A percentile compares a stretch with the other conserved stretches of the same genome.
Conservation (phyloP, 1,140 invertebrate species). For the Aphis gossypii region DNA sequence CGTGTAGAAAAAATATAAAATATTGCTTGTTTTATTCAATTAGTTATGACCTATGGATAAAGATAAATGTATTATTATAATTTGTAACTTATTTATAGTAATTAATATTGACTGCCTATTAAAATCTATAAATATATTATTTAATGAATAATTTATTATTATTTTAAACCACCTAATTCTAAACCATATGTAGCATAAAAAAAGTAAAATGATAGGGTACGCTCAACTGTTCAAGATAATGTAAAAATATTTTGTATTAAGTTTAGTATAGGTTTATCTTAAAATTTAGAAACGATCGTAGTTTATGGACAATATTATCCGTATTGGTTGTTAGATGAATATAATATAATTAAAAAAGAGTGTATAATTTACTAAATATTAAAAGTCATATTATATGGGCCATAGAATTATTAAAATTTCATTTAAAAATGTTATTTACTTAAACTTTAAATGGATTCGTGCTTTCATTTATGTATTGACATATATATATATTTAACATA, state of each 20-base stretch:
- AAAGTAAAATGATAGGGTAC: background rate
- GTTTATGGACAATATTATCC: background rate
- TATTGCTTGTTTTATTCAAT: background rate
- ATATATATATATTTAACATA: too few species aligned
- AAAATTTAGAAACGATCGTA: background rate
- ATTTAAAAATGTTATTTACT: background rate
- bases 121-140: background rate
- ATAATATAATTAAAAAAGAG: background rate
- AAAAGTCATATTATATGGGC: background rate
- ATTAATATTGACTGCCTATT: background rate
- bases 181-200: background rate
- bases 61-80: background rate
- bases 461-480: background rate
- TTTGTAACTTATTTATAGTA: background rate
- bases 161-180: background rate
- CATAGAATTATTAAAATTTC: background rate
- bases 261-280: background rate
- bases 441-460: background rate
- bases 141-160: background rate
- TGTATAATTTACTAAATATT: background rate
- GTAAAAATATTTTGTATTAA: background rate
- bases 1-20: background rate
- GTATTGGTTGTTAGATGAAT: background rate
- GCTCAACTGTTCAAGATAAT: background rate
- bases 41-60: too few species aligned